phyloP scores from a whole-genome alignment of 2,797 vertebrate species.

The Ambastaia sidthimunki region DNA sequence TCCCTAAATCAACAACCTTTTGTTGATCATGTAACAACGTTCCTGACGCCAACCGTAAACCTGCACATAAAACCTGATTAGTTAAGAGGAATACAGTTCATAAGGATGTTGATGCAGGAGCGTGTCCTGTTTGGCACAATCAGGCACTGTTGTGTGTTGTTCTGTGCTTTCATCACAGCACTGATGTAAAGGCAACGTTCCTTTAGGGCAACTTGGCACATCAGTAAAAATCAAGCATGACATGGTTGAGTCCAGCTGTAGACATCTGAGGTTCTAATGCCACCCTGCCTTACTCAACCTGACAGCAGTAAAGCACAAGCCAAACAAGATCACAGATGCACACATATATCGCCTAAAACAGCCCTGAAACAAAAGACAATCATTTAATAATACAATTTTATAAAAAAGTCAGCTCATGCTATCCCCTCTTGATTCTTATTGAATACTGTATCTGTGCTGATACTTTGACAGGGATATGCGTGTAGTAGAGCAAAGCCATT shows the following conservation, averaged over 20 bases:
- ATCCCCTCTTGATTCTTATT: no score
- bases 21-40: neutral
- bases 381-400: no score
- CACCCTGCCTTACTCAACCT: slow-evolving; percentile 17
- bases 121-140: neutral
- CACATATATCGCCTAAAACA: no score
- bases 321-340: neutral
- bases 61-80: neutral
- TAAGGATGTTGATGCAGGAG: neutral
- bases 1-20: neutral
- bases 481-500: no score
- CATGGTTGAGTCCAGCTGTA: slow-evolving; percentile 10
- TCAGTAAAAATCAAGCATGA: slow-evolving; percentile 32
- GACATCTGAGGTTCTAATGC: slow-evolving; percentile 1
- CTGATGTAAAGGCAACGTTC: slow-evolving; percentile 28
- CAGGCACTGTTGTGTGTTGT: neutral
- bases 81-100: neutral
- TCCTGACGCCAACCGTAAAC: neutral
- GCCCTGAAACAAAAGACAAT: no score
- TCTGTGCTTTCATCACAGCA: slow-evolving; percentile 19
- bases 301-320: neutral
- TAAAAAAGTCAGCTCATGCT: no score
- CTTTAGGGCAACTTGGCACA: slow-evolving; percentile 26
- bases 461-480: no score
- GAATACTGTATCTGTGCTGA: no score